A percentile compares a stretch with the other conserved stretches of the same genome.
Evolutionary conservation across 2,113 vertebrate species (phyloP).

Genomic region (Furnarius figulus): DNA sequence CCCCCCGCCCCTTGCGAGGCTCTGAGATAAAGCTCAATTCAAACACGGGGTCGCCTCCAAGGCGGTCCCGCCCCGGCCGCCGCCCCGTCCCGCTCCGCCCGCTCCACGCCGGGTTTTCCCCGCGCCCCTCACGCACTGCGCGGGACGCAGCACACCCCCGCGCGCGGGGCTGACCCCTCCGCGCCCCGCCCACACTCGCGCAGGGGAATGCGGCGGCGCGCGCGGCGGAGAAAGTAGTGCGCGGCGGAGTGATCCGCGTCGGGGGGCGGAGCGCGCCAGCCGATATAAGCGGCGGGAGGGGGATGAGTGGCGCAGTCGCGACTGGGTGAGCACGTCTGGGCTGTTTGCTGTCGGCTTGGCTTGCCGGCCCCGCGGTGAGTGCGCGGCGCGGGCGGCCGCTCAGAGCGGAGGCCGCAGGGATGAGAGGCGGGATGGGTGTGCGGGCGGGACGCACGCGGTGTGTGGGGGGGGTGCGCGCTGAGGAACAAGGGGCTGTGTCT

Average conservation of each 20-base stretch:
- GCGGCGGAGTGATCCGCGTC: neutral
- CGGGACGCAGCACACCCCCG: rapidly evolving
- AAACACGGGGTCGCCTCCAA: rapidly evolving
- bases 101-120: rapidly evolving
- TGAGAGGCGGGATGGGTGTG: rapidly evolving
- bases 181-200: rapidly evolving
- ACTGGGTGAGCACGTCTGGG: rapidly evolving
- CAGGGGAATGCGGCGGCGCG: rapidly evolving
- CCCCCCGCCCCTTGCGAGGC: no score
- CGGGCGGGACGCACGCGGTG: rapidly evolving
- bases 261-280: neutral
- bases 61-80: rapidly evolving
- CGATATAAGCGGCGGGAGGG: neutral
- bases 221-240: neutral
- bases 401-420: neutral
- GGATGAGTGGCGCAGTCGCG: neutral
- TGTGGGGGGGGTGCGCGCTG: rapidly evolving
- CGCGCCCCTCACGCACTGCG: neutral
- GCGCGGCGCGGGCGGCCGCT: no score
- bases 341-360: rapidly evolving
- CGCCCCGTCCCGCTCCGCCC: rapidly evolving
- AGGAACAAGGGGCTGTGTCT: rapidly evolving
- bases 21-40: rapidly evolving
- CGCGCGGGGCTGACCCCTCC: neutral
- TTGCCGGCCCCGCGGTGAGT: neutral